phyloP scores from a whole-genome alignment of 2,113 vertebrate genomes.

The Amphilophus citrinellus region DNA sequence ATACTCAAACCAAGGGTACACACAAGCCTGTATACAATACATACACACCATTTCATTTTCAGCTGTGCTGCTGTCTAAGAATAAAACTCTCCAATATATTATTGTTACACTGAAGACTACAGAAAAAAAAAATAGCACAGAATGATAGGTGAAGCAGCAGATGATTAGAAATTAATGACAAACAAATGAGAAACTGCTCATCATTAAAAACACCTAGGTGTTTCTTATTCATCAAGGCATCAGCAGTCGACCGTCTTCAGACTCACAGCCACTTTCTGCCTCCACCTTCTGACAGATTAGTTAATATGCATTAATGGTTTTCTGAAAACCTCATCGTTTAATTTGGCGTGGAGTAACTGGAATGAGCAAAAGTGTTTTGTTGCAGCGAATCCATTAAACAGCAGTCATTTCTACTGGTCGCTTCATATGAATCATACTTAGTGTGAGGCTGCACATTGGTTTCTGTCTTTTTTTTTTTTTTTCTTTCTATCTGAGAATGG shows the following conservation, averaged over 20 bases:
- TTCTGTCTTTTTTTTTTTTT: too few species aligned
- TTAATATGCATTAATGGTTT: slow-evolving; percentile 75
- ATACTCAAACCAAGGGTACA: background rate
- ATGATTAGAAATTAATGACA: slow-evolving; percentile 75
- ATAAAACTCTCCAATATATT: background rate
- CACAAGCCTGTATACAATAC: background rate
- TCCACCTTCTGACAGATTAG: slow-evolving; percentile 66
- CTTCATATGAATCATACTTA: slow-evolving; percentile 42
- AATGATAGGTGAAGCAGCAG: slow-evolving; percentile 49
- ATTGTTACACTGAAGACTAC: slow-evolving; percentile 2
- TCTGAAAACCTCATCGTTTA: slow-evolving; percentile 64
- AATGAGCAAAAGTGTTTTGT: slow-evolving; percentile 57
- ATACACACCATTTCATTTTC: background rate
- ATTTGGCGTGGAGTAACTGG: slow-evolving; percentile 73
- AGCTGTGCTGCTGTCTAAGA: background rate
- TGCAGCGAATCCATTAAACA: slow-evolving; percentile 62
- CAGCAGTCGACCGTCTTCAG: slow-evolving; percentile 46
- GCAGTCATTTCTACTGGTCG: slow-evolving; percentile 56
- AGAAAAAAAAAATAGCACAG: background rate
- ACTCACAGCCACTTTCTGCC: slow-evolving; percentile 10
- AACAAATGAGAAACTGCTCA: slow-evolving; percentile 72
- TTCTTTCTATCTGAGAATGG: background rate
- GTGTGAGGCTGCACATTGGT: too few species aligned
- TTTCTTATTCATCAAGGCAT: slow-evolving; percentile 66
- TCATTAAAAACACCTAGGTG: slow-evolving; percentile 73